A percentile compares a stretch with the other conserved stretches of the same genome.
phyloP scores from a whole-genome alignment of 2,888 invertebrate genomes.

The Matsumyia berberina region DNA sequence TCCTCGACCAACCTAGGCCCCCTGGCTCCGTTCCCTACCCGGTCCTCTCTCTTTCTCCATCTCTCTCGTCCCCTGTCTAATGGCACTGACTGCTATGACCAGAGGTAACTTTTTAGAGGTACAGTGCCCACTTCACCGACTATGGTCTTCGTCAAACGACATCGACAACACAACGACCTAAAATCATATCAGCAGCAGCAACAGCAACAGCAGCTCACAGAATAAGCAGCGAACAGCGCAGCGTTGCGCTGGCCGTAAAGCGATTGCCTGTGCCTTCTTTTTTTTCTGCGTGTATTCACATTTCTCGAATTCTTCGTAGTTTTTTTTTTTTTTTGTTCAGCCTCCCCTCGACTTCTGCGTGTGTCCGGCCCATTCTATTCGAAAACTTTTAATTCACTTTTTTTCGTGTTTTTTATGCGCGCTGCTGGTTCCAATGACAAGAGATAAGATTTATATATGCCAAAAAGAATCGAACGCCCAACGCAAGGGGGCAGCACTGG shows the following conservation, averaged over 20 bases:
- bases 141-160: slow-evolving; percentile 69
- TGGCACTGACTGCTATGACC: slow-evolving; percentile 64
- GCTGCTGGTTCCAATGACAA: slow-evolving; percentile 71
- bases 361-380: slow-evolving; percentile 25
- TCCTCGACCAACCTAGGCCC: slow-evolving; percentile 34
- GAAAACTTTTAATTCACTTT: slow-evolving; percentile 64
- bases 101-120: slow-evolving; percentile 68
- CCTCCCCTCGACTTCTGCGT: neutral
- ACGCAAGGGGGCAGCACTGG: slow-evolving; percentile 70
- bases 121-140: slow-evolving; percentile 71
- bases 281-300: slow-evolving; percentile 53
- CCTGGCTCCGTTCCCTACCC: neutral
- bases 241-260: slow-evolving; percentile 52
- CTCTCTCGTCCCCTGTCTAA: slow-evolving; percentile 53
- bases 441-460: slow-evolving; percentile 75
- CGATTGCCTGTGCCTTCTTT: slow-evolving; percentile 34
- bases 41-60: neutral
- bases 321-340: slow-evolving; percentile 37
- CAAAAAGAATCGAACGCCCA: slow-evolving; percentile 67
- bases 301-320: slow-evolving; percentile 62
- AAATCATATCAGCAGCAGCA: slow-evolving; percentile 70
- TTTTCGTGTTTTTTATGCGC: slow-evolving; percentile 58
- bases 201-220: slow-evolving; percentile 40
- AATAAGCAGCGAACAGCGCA: slow-evolving; percentile 45
- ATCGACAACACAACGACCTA: slow-evolving; percentile 59